Evolutionary conservation across 1,140 invertebrate genomes (phyloP), one percentile per base, ranked within the genome.

Genomic region (Cydia pomonella): DNA sequence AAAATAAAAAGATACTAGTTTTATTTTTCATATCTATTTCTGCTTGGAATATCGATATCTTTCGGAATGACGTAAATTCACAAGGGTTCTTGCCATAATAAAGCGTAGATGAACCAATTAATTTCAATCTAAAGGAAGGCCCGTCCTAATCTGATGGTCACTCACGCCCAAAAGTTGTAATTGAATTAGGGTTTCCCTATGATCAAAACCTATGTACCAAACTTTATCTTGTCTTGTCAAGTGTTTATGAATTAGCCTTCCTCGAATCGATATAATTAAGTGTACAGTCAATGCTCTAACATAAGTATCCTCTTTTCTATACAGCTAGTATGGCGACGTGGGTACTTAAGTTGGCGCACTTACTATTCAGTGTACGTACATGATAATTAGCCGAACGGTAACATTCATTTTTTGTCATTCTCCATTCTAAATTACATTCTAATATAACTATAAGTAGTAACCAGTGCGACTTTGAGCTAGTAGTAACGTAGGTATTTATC

Each of bases 31-130:
- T 44, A 50, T n/a, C 2, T 18, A 50, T 12, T n/a, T 50, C 16
- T 50, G 12, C 16, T 23, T n/a, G 10, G 18, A 1, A 38, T 50
- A 13, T 27, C 38, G 21, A 23, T 72, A 16, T 10, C 71, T 12
- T 21, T 23, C 18, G n/a, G 38, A 13, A 76, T 77, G 86, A 87
- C 86, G 88, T 90, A 91, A 92, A 92, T 92, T 87, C 84, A 85
- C 73, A 75, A 89, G 89, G 89, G 87, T 90, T 81, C 86, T 87
- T 82, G 72, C 77, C 82, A 84, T 84, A 87, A 85, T 84, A 91
- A 90, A 91, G 90, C 91, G 87, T 90, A 85, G 87, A 89, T 89
- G 86, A 88, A 84, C 91, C 90, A 92, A 92, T 92, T 92, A 92
- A 92, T 91, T 91, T 88, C 84, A 83, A 91, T 92, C 86, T 87